Base-by-base conservation (phyloP, 2,888 invertebrate genomes). In the Girardia tigrina region DNA sequence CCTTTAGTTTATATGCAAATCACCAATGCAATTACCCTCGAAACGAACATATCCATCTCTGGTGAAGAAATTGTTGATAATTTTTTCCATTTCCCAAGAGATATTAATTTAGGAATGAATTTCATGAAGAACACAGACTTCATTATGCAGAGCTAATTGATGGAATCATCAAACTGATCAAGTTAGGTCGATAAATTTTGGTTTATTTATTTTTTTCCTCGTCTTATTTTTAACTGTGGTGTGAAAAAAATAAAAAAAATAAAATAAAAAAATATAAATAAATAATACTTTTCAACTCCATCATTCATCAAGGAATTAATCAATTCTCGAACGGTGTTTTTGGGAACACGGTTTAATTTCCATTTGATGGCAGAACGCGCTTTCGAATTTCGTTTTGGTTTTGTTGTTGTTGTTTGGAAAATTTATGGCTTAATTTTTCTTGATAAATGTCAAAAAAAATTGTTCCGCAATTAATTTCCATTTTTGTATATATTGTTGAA, bases 1-100 rank as follows among this genome's bases (percentile, higher is more conserved):
- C 56, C 56, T 56, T 56, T 56, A 56, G 56, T 56, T 56, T 56
- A 56, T 56, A 56, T 56, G 56, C 56, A 56, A 56, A 56, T 56
- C 56, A 56, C 4, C 56, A n/a, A 56, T 6, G 56, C 56, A 56
- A 56, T 56, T 56, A 56, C 56, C 56, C 56, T 56, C n/a, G n/a
- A 56, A 56, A 56, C 23, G 56, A 56, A 56, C 56, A 56, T 56
- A 56, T 56, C 56, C 56, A 56, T 56, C 56, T 56, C 56, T 12
- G 56, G 23, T 16, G 56, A 56, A 56, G n/a, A 56, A 56, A 56
- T 56, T 56, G 56, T 56, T 56, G 56, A 56, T 56, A 56, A 56
- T 56, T 56, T 56, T 36, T 56, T 16, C 56, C 56, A 56, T 56
- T 56, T 56, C 56, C 56, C 56, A 20, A 4, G 56, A 56, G 56